Evolutionary conservation across 2,888 invertebrate species (phyloP), one percentile per base, ranked within the genome.

Genomic region (Lumbricus terrestris): DNA sequence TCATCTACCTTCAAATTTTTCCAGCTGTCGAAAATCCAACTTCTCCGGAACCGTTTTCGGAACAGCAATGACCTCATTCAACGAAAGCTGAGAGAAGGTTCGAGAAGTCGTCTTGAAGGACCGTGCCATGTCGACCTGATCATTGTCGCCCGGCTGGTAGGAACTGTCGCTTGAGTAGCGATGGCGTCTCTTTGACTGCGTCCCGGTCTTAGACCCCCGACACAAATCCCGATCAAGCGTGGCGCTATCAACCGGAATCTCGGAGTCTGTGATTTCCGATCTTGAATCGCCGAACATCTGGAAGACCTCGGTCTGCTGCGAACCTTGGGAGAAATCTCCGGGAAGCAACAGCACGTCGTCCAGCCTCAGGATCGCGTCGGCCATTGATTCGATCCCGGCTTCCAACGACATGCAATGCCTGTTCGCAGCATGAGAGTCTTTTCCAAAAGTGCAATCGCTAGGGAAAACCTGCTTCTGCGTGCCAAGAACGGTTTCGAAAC

Each of bases 1-100:
- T 8, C 38, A 33, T 16, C 95, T 95, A 98, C 98, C 98, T 97
- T 98, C 98, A 95, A 98, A 98, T 95, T 97, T 98, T 95, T 98
- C 97, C 95, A 97, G 97, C 92, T 97, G 96, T 94, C 97, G 96
- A 95, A 97, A 97, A 95, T 97, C 97, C 93, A 98, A 96, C 95
- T 97, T 98, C 94, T 97, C 97, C 6, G 97, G 97, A 91, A 97
- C 97, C 94, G 97, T 97, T 95, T 97, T 97, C 82, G 97, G 97
- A 92, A 96, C 96, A 82, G 96, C 95, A 54, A 96, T 96, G 93
- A 96, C 90, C 37, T 92, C 91, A n/a, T 92, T 91, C 35, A 92
- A 90, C 13, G 92, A 92, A 23, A 92, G 91, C 42, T 92, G 91
- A 29, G 92, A 92, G 33, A 91, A 90, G 33, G 88, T 92, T 38